phyloP scores from a whole-genome alignment of 2,113 vertebrate species.

The Lanius ludovicianus region DNA sequence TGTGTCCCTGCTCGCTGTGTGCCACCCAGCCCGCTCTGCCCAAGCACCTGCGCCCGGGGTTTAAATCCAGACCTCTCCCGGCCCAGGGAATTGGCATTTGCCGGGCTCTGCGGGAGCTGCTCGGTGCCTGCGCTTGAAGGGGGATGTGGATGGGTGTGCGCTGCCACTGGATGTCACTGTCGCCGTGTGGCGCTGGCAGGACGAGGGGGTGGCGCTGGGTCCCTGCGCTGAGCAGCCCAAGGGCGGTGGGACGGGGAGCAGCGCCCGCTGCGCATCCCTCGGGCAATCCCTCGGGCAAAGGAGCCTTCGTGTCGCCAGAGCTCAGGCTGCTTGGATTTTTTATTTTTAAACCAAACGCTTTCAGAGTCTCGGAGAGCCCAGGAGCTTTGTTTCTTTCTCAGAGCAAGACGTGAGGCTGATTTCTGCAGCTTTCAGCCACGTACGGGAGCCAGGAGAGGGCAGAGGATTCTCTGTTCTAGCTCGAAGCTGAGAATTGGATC shows the following conservation, averaged over 20 bases:
- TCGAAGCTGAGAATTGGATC: background rate
- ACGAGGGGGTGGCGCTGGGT: background rate
- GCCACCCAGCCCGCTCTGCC: background rate
- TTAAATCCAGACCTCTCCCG: background rate
- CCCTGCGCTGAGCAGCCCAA: rapidly evolving
- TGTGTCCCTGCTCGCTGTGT: rapidly evolving
- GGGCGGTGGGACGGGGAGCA: background rate
- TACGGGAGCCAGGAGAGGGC: background rate
- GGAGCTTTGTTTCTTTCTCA: background rate
- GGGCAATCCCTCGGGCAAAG: rapidly evolving
- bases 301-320: rapidly evolving
- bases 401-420: rapidly evolving
- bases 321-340: background rate
- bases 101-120: rapidly evolving
- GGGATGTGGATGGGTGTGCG: rapidly evolving
- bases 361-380: background rate
- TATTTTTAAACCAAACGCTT: rapidly evolving
- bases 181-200: background rate
- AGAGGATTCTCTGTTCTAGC: background rate
- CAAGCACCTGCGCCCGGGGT: rapidly evolving
- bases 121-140: background rate
- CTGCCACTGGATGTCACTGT: constrained; percentile 54
- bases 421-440: background rate
- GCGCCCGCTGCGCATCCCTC: rapidly evolving
- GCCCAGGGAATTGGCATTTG: rapidly evolving